These are phyloP conservation scores for Antigone vipio DNA, from an alignment of 2,113 vertebrate species.

Conservation along the genomic window DNA sequence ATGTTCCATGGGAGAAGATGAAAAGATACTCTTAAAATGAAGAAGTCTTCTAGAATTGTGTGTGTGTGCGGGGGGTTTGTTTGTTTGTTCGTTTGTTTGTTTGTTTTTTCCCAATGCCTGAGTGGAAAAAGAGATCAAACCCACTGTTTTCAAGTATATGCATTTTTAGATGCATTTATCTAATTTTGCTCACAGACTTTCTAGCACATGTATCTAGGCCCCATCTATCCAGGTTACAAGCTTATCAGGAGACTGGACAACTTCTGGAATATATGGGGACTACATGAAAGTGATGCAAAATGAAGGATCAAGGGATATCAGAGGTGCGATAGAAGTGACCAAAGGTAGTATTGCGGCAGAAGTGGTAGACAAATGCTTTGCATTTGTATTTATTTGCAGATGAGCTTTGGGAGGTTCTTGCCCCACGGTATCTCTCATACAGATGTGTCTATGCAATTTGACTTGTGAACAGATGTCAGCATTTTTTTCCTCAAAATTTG, in stretches of 20 bases:
- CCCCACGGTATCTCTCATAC: background rate
- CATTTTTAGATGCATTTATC: background rate
- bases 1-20: background rate
- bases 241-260: background rate
- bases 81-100: background rate
- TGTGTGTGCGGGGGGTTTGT: too few relatives aligned
- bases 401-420: background rate
- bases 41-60: background rate
- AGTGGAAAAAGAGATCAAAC: background rate
- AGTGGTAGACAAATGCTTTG: background rate
- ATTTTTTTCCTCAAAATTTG: background rate
- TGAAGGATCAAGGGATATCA: background rate
- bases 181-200: background rate
- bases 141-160: background rate
- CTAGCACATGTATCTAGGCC: background rate
- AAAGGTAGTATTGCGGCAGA: background rate
- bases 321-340: background rate
- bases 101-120: too few relatives aligned
- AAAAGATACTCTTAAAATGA: background rate
- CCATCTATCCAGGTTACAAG: background rate
- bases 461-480: background rate
- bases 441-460: background rate
- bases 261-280: background rate
- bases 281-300: background rate
- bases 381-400: background rate